These are phyloP conservation scores for Macrostomum lignano DNA, from an alignment of 1,140 invertebrate genomes.

Conservation along the genomic window DNA sequence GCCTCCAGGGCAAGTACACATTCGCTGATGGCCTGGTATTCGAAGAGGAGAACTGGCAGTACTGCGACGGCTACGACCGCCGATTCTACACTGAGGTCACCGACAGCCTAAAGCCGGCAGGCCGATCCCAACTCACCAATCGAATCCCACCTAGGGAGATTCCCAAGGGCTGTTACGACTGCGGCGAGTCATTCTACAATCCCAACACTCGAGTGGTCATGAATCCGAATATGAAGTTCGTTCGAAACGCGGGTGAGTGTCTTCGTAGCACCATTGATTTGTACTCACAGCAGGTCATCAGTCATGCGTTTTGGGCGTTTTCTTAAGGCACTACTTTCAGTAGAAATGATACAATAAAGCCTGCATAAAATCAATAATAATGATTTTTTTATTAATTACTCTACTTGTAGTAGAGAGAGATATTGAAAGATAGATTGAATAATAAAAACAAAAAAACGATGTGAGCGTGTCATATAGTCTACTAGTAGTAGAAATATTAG, in stretches of 20 bases:
- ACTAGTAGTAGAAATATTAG: too few relatives aligned
- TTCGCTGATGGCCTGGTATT: slow-evolving; percentile 29
- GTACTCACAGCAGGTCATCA: slow-evolving; percentile 6
- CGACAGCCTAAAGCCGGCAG: slow-evolving; percentile 23
- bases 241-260: slow-evolving; percentile 25
- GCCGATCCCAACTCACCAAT: slow-evolving; percentile 25
- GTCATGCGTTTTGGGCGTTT: too few relatives aligned
- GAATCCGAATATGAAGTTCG: slow-evolving; percentile 25
- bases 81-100: slow-evolving; percentile 28
- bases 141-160: slow-evolving; percentile 20
- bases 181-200: slow-evolving; percentile 30
- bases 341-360: too few relatives aligned
- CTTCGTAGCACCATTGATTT: neutral
- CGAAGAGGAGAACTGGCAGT: slow-evolving; percentile 27
- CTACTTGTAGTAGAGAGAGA: too few relatives aligned
- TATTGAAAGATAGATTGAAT: too few relatives aligned
- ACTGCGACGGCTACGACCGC: slow-evolving; percentile 29
- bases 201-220: slow-evolving; percentile 23
- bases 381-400: too few relatives aligned
- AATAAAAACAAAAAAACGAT: too few relatives aligned
- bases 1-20: slow-evolving; percentile 26
- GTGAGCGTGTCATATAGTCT: too few relatives aligned
- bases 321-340: too few relatives aligned
- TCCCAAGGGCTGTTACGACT: slow-evolving; percentile 28
- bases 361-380: too few relatives aligned